Base-by-base conservation (phyloP, 2,797 vertebrate species). In the Onychomys arenicola region DNA sequence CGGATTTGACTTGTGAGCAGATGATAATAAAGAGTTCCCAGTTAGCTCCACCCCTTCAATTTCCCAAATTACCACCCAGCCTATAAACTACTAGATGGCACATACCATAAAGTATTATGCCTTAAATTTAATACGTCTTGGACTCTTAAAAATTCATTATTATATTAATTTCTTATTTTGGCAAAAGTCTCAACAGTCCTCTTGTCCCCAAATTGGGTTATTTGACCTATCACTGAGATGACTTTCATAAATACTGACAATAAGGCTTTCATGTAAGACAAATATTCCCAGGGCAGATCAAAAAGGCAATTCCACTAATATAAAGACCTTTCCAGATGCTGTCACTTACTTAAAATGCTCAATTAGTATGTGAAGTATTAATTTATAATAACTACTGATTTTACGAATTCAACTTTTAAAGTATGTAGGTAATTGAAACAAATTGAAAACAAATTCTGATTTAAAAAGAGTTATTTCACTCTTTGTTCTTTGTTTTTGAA, bases 291-390 rank as follows among this genome's bases (percentile, higher is more conserved):
- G 93, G 96, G 90, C 94, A 97, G 90, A 97, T 96, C 69, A 97
- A 96, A 97, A 96, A 96, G 75, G 85, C 90, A 97, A 97, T 97
- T 97, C 85, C 25, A n/a, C 87, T 96, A 95, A 95, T 96, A 96
- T 63, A 92, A 96, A 97, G 75, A 96, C 89, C 78, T 96, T 97
- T 95, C 77, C 73, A 91, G 89, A 96, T 96, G 71, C 43, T 96
- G 89, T 96, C 87, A 84, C 85, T 96, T 97, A 97, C 90, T 97
- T 97, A 96, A 97, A 97, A 97, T 97, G 93, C 32, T 95, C 93
- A 91, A 96, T 93, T 97, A 96, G 88, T 84, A 94, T 86, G 61
- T 94, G 85, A 97, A 94, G 73, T 96, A 96, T 85, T 97, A 97
- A 94, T 93, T 96, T 94, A 91, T 88, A 96, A 63, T 94, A 96